Evolutionary conservation across 2,113 vertebrate genomes (phyloP), one percentile per base, ranked within the genome.

Genomic region (Carassius auratus): DNA sequence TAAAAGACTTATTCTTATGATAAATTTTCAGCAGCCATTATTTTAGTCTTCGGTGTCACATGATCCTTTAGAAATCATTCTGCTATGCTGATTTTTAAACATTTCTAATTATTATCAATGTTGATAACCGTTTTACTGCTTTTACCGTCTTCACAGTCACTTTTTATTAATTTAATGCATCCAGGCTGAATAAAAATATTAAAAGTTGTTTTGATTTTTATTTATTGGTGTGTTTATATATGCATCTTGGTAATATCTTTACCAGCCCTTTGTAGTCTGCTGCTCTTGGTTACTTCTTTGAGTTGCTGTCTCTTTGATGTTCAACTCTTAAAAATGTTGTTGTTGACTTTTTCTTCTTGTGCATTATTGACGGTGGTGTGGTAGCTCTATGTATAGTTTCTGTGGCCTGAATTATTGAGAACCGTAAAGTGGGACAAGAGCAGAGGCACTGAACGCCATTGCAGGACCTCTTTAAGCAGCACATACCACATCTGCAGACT

Each of bases 371-470:
- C 90, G 79, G 68, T 57, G 85, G 17, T 77, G 73, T 55, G 83
- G 69, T 80, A 64, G 85, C 85, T 80, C 88, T 91, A 89, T 91
- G 90, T 89, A 89, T 91, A 90, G 90, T 87, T 81, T 76, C 76
- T 83, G 73, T 83, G 86, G 55, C 12, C 84, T 94, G 85, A 93
- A 94, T 94, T 92, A 94, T 93, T 93, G 87, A 94, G 85, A 84
- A 62, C 87, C 87, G 86, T 87, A 90, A 86, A 89, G 80, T 86
- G 73, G 84, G 90, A 87, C 81, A 62, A 71, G 84, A 61, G 79
- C 85, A 55, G 74, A 76, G 23, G 76, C 76, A 84, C 26, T 83
- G 74, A 73, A 68, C 2, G 19, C 61, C 57, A 19, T 66, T 76
- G 81, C 36, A 59, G 50, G 75, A 66, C 62, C 69, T 50, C 52